Conservation (phyloP, 2,113 vertebrate species). For the Suncus etruscus region DNA sequence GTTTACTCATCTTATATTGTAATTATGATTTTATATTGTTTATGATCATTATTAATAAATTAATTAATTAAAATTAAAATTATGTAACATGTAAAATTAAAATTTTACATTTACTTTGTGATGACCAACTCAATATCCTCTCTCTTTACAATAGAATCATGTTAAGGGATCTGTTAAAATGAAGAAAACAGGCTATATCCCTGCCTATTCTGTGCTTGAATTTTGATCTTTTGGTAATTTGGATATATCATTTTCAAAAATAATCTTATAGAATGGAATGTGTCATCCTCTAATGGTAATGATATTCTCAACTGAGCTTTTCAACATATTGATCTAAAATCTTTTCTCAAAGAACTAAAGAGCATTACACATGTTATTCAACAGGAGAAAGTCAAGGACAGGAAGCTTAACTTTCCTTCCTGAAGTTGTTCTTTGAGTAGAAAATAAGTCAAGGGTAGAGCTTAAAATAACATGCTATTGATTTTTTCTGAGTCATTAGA, state of each 20-base stretch:
- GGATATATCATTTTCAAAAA: conserved; percentile 42
- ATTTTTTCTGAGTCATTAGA: conserved; percentile 64
- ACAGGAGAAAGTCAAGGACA: conserved; percentile 72
- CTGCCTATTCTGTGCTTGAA: neutral
- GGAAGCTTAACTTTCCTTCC: conserved; percentile 69
- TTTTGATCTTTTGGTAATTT: conserved; percentile 26
- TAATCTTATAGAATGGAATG: neutral
- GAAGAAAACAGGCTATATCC: neutral
- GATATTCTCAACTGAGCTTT: neutral
- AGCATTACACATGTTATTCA: neutral
- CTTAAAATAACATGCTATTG: conserved; percentile 73
- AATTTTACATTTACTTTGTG: conserved; percentile 28
- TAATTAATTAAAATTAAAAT: no score
- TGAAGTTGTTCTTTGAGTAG: conserved; percentile 62
- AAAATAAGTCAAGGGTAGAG: conserved; percentile 63
- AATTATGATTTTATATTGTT: no score
- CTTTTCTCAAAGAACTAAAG: conserved; percentile 63
- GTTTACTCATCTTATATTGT: no score
- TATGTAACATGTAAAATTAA: no score
- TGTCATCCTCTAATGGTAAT: conserved; percentile 12
- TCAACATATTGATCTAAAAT: conserved; percentile 35
- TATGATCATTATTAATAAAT: no score
- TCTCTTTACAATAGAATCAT: neutral
- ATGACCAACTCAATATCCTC: neutral
- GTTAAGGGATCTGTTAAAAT: neutral